phyloP scores from a whole-genome alignment of 2,888 invertebrate genomes.

The Halictus ligatus region DNA sequence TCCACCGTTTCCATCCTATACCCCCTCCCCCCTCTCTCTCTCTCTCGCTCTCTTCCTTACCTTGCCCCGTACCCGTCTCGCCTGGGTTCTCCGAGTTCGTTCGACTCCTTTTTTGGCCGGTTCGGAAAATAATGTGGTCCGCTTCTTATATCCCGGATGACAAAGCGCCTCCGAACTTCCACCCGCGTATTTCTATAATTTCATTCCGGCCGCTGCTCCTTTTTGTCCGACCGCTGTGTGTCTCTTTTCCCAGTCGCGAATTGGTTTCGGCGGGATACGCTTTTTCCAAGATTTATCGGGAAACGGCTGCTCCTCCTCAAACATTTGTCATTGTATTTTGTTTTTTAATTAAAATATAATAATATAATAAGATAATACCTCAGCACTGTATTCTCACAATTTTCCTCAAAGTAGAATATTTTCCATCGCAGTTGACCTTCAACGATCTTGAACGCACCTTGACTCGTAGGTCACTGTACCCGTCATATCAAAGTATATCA shows the following conservation, averaged over 20 bases:
- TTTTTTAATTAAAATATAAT: no score
- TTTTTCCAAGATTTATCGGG: slow-evolving; percentile 45
- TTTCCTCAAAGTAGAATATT: no score
- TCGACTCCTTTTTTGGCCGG: slow-evolving; percentile 37
- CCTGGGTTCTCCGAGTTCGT: slow-evolving; percentile 16
- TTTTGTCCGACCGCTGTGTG: not conserved
- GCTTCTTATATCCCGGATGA: slow-evolving; percentile 53
- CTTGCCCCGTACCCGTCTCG: not conserved
- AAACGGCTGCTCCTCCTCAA: not conserved
- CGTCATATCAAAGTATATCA: no score
- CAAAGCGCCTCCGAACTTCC: slow-evolving; percentile 51
- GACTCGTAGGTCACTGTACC: no score
- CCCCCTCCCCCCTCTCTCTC: not conserved
- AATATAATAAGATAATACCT: no score
- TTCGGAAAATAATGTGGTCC: slow-evolving; percentile 61
- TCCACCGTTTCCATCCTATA: not conserved
- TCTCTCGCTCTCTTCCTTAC: not conserved
- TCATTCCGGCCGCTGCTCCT: not conserved
- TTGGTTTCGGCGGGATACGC: slow-evolving; percentile 12
- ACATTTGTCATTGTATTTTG: no score
- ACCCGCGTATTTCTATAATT: slow-evolving; percentile 53
- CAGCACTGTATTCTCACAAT: no score
- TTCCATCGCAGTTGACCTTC: no score
- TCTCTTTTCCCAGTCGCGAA: slow-evolving; percentile 10
- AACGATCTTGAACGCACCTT: no score